These are phyloP conservation scores for Rhagoletis zephyria DNA, from an alignment of 1,140 invertebrate genomes.

Conservation along the genomic window DNA sequence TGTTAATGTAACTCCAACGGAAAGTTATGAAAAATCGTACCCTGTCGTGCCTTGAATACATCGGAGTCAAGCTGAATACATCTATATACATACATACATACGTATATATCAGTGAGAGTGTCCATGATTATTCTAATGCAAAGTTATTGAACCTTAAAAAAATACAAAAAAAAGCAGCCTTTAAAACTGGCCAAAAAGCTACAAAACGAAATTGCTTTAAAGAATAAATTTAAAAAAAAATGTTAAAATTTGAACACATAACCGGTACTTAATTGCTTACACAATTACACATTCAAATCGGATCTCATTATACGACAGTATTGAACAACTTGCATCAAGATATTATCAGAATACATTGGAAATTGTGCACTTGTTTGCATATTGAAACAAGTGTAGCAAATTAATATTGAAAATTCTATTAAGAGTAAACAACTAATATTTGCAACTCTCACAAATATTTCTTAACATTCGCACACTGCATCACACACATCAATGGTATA, in stretches of 20 bases:
- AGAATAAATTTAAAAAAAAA: neutral
- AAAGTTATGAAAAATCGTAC: neutral
- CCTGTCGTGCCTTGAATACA: neutral
- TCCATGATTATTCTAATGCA: neutral
- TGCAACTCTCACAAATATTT: slow-evolving; percentile 3
- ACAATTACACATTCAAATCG: neutral
- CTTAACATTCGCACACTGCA: neutral
- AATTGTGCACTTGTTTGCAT: neutral
- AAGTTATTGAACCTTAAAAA: neutral
- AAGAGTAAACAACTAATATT: neutral
- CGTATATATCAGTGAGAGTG: neutral
- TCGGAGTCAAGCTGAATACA: neutral
- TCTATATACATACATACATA: neutral
- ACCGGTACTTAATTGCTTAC: slow-evolving; percentile 33
- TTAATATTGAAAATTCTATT: slow-evolving; percentile 5
- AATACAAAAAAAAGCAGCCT: neutral
- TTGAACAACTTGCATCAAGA: slow-evolving; percentile 36
- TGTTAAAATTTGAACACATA: neutral
- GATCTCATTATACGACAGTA: slow-evolving; percentile 32
- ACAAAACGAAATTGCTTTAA: slow-evolving; percentile 22
- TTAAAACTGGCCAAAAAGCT: neutral
- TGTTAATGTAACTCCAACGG: neutral
- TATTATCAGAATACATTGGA: slow-evolving; percentile 27
- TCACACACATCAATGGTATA: neutral
- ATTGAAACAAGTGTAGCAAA: slow-evolving; percentile 43